Conservation (phyloP, 2,113 vertebrate genomes). For the Charina bottae region DNA sequence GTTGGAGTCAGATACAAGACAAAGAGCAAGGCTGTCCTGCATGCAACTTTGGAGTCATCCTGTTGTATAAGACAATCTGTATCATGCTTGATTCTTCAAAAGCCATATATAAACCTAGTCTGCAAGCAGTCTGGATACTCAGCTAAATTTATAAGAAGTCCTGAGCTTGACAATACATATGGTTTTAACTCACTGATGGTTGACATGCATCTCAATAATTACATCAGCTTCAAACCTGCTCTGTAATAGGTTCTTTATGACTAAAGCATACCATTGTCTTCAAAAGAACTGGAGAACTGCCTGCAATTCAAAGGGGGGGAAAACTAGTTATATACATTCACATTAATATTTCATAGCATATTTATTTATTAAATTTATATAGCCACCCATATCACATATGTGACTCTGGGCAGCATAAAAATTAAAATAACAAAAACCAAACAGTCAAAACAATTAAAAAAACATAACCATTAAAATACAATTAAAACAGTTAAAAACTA, state of each 20-base stretch:
- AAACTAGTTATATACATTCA: not conserved
- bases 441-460: not conserved
- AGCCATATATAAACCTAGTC: not conserved
- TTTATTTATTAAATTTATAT: not conserved
- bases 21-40: not conserved
- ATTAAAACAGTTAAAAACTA: not conserved
- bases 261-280: not conserved
- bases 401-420: not conserved
- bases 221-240: not conserved
- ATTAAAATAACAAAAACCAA: not conserved
- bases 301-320: not conserved
- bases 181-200: not conserved
- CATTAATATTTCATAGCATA: not conserved
- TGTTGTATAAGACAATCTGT: not conserved
- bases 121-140: not conserved
- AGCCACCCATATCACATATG: not conserved
- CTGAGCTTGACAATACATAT: not conserved
- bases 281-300: not conserved
- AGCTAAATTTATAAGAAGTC: not conserved
- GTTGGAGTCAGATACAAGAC: not conserved
- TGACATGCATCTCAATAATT: not conserved
- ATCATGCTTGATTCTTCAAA: not conserved
- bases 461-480: not conserved
- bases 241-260: not conserved
- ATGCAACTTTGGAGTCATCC: not conserved